Percentiles rank a stretch among this genome's conserved stretches.
These are phyloP conservation scores for Channa striata DNA, from an alignment of 2,797 vertebrate species.

Conservation along the genomic window DNA sequence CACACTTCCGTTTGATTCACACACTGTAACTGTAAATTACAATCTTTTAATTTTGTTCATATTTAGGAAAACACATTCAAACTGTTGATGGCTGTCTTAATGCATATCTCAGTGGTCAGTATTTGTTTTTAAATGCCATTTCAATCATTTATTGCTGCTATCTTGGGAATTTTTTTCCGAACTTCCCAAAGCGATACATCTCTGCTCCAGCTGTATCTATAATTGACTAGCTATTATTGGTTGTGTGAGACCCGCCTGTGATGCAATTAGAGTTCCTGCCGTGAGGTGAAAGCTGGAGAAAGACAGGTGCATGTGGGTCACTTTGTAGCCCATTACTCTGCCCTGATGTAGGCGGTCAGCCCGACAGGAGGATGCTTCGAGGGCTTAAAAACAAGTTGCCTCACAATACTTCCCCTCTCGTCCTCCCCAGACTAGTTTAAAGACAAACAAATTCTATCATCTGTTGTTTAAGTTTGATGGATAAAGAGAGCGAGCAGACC, in stretches of 20 bases:
- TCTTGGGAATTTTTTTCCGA: conserved; percentile 28
- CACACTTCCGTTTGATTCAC: not conserved
- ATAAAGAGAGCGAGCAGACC: conserved; percentile 17
- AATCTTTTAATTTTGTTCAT: not conserved
- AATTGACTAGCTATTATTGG: conserved; percentile 73
- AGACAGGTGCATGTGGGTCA: conserved; percentile 64
- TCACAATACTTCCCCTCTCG: conserved; percentile 14
- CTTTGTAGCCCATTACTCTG: conserved; percentile 76
- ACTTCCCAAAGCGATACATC: conserved; percentile 57
- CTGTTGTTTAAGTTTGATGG: conserved; percentile 42
- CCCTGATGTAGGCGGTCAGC: conserved; percentile 47
- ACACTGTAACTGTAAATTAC: not conserved
- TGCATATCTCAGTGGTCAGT: not conserved
- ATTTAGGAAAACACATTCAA: not conserved
- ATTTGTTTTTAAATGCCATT: not conserved
- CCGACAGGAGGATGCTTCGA: conserved; percentile 31
- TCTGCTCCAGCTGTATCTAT: conserved; percentile 57
- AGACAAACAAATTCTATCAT: conserved; percentile 11
- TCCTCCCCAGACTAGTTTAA: conserved; percentile 17
- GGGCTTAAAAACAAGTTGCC: conserved; percentile 11
- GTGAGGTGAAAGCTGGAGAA: conserved; percentile 42
- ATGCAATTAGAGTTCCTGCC: conserved; percentile 76
- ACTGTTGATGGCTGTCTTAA: not conserved
- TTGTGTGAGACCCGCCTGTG: conserved; percentile 55
- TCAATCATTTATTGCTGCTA: not conserved